Percentiles rank a stretch among this genome's conserved stretches.
These are phyloP conservation scores for Bubo scandiacus DNA, from an alignment of 2,113 vertebrate genomes.

Conservation along the genomic window DNA sequence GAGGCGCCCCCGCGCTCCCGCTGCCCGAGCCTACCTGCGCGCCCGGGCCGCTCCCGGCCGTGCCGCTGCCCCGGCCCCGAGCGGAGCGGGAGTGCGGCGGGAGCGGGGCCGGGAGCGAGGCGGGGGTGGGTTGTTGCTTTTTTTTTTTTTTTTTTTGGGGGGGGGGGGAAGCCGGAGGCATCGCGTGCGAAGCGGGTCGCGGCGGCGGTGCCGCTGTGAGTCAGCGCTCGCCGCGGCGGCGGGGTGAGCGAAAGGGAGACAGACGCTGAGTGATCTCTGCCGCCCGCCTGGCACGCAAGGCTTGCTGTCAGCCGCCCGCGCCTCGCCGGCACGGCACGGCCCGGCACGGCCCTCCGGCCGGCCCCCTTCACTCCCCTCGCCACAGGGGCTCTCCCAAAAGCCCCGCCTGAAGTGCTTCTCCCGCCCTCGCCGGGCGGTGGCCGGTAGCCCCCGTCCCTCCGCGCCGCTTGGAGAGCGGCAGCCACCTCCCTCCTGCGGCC, in stretches of 20 bases:
- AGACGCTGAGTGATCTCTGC: conserved; percentile 6
- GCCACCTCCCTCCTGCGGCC: no score
- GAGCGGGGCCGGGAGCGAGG: neutral
- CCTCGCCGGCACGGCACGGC: neutral
- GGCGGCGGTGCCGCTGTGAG: neutral
- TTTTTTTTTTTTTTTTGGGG: no score
- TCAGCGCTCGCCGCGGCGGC: neutral
- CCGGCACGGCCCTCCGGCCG: no score
- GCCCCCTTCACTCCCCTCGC: neutral
- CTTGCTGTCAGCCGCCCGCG: neutral
- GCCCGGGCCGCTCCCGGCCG: neutral
- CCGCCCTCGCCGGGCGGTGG: neutral
- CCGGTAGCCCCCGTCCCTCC: no score
- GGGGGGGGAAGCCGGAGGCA: neutral
- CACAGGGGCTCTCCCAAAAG: neutral
- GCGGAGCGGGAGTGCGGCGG: neutral
- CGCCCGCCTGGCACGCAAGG: conserved; percentile 20
- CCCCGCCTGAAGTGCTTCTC: neutral
- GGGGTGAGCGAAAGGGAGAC: neutral
- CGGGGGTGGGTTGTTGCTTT: neutral
- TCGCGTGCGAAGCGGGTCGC: neutral
- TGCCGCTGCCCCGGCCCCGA: neutral
- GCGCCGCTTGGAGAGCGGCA: neutral
- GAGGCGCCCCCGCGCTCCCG: neutral
- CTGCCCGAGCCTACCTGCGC: neutral